Conservation (phyloP, 1,140 invertebrate genomes). For the Hetaerina americana region DNA sequence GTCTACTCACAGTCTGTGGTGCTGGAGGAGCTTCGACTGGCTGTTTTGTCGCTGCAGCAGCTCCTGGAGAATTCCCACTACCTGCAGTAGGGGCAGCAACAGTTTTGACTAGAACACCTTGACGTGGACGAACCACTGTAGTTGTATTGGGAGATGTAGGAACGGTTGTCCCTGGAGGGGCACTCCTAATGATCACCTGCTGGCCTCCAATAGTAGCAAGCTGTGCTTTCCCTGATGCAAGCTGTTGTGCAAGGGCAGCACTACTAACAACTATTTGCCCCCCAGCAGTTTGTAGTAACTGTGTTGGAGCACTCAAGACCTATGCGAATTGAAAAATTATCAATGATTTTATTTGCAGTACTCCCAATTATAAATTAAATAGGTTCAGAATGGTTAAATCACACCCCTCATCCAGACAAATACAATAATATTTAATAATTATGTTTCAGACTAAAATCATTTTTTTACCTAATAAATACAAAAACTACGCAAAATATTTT, state of each 20-base stretch:
- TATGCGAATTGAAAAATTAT: conserved; percentile 18
- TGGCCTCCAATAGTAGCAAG: conserved; percentile 71
- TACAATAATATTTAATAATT: background rate
- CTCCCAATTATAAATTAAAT: background rate
- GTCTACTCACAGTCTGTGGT: conserved; percentile 45
- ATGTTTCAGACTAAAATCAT: background rate
- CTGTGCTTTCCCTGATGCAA: conserved; percentile 28
- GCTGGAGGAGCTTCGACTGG: background rate
- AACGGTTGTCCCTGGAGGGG: conserved; percentile 43
- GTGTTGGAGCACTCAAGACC: conserved; percentile 32
- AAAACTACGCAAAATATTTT: background rate
- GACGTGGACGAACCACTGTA: background rate
- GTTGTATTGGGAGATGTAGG: conserved; percentile 2
- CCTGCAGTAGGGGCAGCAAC: conserved; percentile 4
- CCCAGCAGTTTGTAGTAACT: conserved; percentile 24
- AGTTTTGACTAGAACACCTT: conserved; percentile 10
- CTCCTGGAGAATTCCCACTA: background rate
- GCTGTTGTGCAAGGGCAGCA: conserved; percentile 6
- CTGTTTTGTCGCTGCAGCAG: conserved; percentile 4
- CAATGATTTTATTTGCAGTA: background rate
- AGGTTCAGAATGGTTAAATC: background rate
- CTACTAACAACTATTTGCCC: conserved; percentile 53
- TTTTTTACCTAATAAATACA: too few relatives aligned
- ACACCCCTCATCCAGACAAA: too few relatives aligned
- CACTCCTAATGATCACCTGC: conserved; percentile 52